phyloP scores from a whole-genome alignment of 1,140 invertebrate genomes.

The Galleria mellonella region DNA sequence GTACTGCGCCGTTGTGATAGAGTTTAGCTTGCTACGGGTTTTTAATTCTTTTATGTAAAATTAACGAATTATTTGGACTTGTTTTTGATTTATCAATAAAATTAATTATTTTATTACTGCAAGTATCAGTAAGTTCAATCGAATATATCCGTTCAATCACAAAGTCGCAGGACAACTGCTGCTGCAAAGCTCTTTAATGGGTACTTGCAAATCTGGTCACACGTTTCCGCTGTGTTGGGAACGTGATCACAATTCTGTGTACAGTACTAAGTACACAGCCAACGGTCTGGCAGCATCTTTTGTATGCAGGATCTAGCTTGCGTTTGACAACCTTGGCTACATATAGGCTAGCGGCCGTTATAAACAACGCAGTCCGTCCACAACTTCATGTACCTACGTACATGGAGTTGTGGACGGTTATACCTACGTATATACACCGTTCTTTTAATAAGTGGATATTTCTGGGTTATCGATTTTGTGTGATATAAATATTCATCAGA shows the following conservation, averaged over 20 bases:
- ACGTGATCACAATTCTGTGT: constrained; percentile 49
- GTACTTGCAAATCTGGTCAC: constrained; percentile 46
- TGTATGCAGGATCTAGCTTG: constrained; percentile 29
- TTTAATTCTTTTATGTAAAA: too few species aligned
- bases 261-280: constrained; percentile 23
- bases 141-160: constrained; percentile 30
- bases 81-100: too few species aligned
- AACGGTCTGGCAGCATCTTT: constrained; percentile 26
- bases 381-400: constrained; percentile 8
- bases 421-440: constrained; percentile 27
- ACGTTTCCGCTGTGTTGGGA: constrained; percentile 51
- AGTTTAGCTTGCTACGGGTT: not conserved
- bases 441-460: constrained; percentile 6
- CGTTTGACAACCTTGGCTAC: constrained; percentile 36
- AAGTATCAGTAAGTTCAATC: not conserved
- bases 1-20: constrained; percentile 52
- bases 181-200: constrained; percentile 20
- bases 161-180: constrained; percentile 41
- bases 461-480: constrained; percentile 10
- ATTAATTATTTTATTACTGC: too few species aligned
- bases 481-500: not conserved
- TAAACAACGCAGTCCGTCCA: constrained; percentile 28
- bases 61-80: too few species aligned
- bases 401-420: too few species aligned
- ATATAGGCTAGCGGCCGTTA: constrained; percentile 47